Base-by-base conservation (phyloP, 2,113 vertebrate species). In the Zapornia atra region DNA sequence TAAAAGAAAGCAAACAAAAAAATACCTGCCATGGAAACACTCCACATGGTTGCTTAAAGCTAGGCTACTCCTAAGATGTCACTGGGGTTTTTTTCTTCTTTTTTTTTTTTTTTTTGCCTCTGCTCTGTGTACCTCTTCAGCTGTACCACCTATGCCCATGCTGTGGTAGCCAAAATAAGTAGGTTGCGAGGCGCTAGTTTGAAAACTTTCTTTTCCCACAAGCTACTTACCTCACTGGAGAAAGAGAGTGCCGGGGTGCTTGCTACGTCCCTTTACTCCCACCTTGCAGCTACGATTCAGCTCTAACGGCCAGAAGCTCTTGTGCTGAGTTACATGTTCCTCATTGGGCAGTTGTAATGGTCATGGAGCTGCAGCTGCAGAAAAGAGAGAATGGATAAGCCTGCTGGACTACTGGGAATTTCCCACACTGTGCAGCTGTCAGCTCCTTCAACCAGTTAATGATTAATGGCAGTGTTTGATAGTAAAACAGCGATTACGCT, bases 381-480 rank as follows among this genome's bases (percentile, higher is more conserved):
- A 61, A 48, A 71, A 29, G 64, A 84, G 59, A 60, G 92, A 64
- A 44, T 38, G 29, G 57, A n/a, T 87, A 53, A 77, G 18, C 57
- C 21, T 57, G 51, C 29, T 0, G 0, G 28, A 78, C 42, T 44
- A 31, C 68, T 60, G 53, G 60, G 38, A 76, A 40, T 53, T 76
- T 94, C 85, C 38, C 53, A 48, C 13, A 28, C 34, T 77, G 77
- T 75, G 33, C 80, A 86, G 78, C 53, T 93, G 60, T 88, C 88
- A 42, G 77, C 93, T 95, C 57, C 20, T 94, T 91, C 56, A 88
- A 17, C 68, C 93, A 63, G 87, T 87, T 95, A 90, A 88, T 95
- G 46, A 90, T 72, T 68, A 89, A 90, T 34, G 46, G 26, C 22
- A 63, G 77, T 60, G 25, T 89, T 82, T 85, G 60, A 56, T 79